A percentile compares a stretch with the other conserved stretches of the same genome.
These are phyloP conservation scores for Bettongia penicillata DNA, from an alignment of 2,113 vertebrate species.

Conservation along the genomic window DNA sequence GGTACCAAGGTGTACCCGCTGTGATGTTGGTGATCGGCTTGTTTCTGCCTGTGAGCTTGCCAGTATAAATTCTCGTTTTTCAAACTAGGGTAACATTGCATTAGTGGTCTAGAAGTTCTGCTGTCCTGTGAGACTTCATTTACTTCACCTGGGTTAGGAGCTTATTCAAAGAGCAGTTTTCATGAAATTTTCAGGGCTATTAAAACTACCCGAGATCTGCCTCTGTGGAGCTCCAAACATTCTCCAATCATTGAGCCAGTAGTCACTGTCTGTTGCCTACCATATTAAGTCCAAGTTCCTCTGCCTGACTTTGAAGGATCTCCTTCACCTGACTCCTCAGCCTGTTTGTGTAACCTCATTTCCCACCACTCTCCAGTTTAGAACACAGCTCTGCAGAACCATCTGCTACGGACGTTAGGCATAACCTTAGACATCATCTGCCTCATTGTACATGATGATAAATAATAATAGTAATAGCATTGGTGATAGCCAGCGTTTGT, in stretches of 20 bases:
- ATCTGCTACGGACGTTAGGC: neutral
- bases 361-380: neutral
- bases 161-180: neutral
- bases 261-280: neutral
- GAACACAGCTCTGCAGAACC: neutral
- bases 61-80: neutral
- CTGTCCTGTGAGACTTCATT: neutral
- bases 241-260: neutral
- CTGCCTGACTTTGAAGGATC: neutral
- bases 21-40: neutral
- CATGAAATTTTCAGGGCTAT: slow-evolving; percentile 1
- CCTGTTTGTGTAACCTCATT: neutral
- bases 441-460: neutral
- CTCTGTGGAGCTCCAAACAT: neutral
- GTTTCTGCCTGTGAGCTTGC: neutral
- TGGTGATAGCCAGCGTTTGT: neutral
- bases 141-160: neutral
- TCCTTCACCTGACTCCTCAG: neutral
- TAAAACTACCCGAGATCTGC: neutral
- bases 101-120: neutral
- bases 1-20: neutral
- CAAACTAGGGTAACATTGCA: neutral
- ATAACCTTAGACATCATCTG: neutral
- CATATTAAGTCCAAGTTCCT: neutral
- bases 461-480: neutral